These are phyloP conservation scores for Volucella inanis DNA, from an alignment of 2,888 invertebrate species.

Conservation along the genomic window DNA sequence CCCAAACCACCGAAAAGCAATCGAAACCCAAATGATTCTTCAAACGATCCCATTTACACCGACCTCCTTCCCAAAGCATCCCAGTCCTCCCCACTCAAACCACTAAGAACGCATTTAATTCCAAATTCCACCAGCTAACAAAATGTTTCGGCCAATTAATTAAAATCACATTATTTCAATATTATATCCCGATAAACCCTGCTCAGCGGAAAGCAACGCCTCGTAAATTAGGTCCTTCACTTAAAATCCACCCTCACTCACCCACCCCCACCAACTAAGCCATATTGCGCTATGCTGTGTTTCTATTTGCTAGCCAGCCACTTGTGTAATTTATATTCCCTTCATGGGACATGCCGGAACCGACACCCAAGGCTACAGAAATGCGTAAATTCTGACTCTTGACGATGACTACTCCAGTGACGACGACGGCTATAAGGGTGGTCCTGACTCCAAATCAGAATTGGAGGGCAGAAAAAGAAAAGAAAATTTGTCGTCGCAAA, in stretches of 20 bases:
- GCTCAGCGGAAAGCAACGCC: slow-evolving; percentile 69
- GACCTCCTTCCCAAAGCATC: not conserved
- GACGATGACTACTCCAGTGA: slow-evolving; percentile 47
- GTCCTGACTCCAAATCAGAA: not conserved
- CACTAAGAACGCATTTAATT: slow-evolving; percentile 44
- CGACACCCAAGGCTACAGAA: slow-evolving; percentile 20
- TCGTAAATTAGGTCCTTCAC: slow-evolving; percentile 65
- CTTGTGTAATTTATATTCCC: slow-evolving; percentile 73
- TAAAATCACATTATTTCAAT: slow-evolving; percentile 73
- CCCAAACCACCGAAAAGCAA: slow-evolving; percentile 11
- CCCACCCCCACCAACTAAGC: slow-evolving; percentile 10
- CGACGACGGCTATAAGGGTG: not conserved
- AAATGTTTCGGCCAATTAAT: slow-evolving; percentile 61
- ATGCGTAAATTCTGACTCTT: slow-evolving; percentile 61
- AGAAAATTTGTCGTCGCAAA: slow-evolving; percentile 59
- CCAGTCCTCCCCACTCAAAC: slow-evolving; percentile 20
- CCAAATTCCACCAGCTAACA: slow-evolving; percentile 20
- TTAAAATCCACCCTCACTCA: too few relatives aligned
- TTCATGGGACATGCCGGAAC: slow-evolving; percentile 54
- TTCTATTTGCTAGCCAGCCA: slow-evolving; percentile 65
- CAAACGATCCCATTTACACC: too few relatives aligned
- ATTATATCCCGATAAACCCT: slow-evolving; percentile 68
- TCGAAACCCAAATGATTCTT: slow-evolving; percentile 29
- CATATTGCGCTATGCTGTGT: slow-evolving; percentile 26
- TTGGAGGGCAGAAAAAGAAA: slow-evolving; percentile 9